phyloP scores from a whole-genome alignment of 2,113 vertebrate species.

The Rattus norvegicus region DNA sequence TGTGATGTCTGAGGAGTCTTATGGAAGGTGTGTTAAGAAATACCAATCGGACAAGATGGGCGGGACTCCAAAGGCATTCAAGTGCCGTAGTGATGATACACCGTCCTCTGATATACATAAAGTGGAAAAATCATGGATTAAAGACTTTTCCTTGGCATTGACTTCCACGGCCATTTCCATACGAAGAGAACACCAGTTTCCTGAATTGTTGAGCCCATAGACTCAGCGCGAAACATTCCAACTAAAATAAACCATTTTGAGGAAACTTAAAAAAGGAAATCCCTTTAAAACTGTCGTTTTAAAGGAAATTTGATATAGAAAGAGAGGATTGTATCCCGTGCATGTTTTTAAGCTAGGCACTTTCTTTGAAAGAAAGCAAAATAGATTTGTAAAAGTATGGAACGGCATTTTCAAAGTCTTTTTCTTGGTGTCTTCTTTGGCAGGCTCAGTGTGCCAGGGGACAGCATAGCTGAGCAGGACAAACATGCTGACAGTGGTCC shows the following conservation, averaged over 20 bases:
- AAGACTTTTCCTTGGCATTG: not conserved
- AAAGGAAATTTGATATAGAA: slow-evolving; percentile 34
- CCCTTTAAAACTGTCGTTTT: not conserved
- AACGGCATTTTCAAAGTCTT: not conserved
- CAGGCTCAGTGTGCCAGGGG: not conserved
- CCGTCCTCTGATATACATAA: not conserved
- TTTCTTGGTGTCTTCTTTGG: not conserved
- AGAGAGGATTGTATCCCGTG: not conserved
- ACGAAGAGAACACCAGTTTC: not conserved
- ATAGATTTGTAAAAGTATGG: not conserved
- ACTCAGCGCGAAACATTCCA: not conserved
- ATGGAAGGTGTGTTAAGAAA: slow-evolving; percentile 20
- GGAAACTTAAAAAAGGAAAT: not conserved
- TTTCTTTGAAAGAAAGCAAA: slow-evolving; percentile 38
- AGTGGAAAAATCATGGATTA: not conserved
- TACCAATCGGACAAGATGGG: not conserved
- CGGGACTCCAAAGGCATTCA: not conserved
- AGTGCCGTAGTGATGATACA: not conserved
- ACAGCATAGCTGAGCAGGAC: not conserved
- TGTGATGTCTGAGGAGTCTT: not conserved
- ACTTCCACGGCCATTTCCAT: not conserved
- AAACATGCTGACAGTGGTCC: not conserved
- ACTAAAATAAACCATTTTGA: not conserved
- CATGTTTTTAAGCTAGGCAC: not conserved
- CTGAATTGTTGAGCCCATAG: not conserved